phyloP scores from a whole-genome alignment of 1,140 invertebrate species.

The Ceratosolen fusciceps region DNA sequence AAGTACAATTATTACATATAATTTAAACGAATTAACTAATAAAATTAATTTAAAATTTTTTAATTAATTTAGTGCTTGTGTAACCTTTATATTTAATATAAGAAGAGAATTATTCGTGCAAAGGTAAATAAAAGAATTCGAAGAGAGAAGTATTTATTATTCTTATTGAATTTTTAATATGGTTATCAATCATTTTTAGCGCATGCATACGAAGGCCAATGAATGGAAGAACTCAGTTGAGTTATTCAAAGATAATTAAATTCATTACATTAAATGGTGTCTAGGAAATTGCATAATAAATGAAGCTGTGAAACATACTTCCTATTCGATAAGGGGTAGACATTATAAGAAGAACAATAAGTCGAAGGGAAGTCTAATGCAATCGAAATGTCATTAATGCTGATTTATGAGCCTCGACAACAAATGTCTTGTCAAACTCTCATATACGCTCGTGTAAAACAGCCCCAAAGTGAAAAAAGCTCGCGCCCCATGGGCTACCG shows the following conservation, averaged over 20 bases:
- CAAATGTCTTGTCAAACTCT: slow-evolving; percentile 12
- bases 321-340: background rate
- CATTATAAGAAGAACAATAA: slow-evolving; percentile 32
- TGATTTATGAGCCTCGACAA: slow-evolving; percentile 30
- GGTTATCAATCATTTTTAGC: too few relatives aligned
- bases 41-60: too few relatives aligned
- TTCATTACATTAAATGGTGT: background rate
- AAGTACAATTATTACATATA: too few relatives aligned
- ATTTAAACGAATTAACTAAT: too few relatives aligned
- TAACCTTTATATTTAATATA: too few relatives aligned
- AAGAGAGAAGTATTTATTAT: too few relatives aligned
- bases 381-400: slow-evolving; percentile 48
- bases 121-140: too few relatives aligned
- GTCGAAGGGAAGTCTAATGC: background rate
- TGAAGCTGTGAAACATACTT: background rate
- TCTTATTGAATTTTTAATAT: too few relatives aligned
- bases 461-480: slow-evolving; percentile 27
- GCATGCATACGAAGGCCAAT: too few relatives aligned
- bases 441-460: background rate
- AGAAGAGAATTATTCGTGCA: too few relatives aligned
- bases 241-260: background rate
- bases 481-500: too few relatives aligned
- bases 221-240: background rate
- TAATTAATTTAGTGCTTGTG: too few relatives aligned
- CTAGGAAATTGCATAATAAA: slow-evolving; percentile 21